Evolutionary conservation across 2,888 invertebrate species (phyloP).

Genomic region (Synanthedon myopaeformis): DNA sequence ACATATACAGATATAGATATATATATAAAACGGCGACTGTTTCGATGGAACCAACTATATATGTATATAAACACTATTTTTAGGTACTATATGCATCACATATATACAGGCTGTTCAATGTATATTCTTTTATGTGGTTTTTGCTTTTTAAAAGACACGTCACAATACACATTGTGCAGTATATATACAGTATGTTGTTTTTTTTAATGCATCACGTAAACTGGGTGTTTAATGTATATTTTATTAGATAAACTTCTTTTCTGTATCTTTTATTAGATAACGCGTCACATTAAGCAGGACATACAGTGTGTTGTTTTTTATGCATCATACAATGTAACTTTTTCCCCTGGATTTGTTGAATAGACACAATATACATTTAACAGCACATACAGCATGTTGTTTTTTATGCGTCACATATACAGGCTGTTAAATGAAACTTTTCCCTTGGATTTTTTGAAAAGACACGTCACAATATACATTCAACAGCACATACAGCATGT

Average conservation of each 20-base stretch:
- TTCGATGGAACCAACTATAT: slow-evolving; percentile 13
- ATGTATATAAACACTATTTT: neutral
- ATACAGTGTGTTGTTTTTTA: neutral
- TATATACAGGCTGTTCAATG: no score
- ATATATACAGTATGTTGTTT: slow-evolving; percentile 9
- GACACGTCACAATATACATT: no score
- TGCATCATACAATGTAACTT: slow-evolving; percentile 4
- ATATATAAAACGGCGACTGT: slow-evolving; percentile 1
- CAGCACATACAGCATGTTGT: slow-evolving; percentile 7
- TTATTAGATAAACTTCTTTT: neutral
- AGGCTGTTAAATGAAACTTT: slow-evolving; percentile 15
- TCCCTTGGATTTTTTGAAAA: no score
- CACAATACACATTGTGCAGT: neutral
- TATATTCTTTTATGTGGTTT: no score
- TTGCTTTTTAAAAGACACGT: no score
- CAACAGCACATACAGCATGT: slow-evolving; percentile 7
- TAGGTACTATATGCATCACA: neutral
- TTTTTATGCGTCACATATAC: slow-evolving; percentile 5
- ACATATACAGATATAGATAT: slow-evolving; percentile 18
- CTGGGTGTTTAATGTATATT: slow-evolving; percentile 16
- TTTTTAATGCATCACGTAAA: slow-evolving; percentile 8
- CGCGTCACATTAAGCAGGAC: slow-evolving; percentile 4
- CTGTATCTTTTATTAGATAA: neutral
- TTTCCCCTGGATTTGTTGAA: neutral
- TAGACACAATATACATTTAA: no score